These are phyloP conservation scores for Pollachius pollachius DNA, from an alignment of 2,113 vertebrate species.

Conservation along the genomic window DNA sequence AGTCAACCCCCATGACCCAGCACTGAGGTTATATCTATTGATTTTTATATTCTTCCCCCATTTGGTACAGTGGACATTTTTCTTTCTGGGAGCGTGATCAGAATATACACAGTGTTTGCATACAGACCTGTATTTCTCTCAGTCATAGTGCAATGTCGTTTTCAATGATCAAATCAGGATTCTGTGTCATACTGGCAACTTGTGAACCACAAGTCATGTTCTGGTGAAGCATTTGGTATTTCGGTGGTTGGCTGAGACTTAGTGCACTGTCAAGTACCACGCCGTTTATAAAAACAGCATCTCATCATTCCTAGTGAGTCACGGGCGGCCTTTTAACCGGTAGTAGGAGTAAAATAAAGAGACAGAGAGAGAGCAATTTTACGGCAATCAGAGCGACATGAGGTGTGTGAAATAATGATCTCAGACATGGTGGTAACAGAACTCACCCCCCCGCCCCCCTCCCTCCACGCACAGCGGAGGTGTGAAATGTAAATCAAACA, in stretches of 20 bases:
- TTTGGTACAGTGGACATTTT: too few species aligned
- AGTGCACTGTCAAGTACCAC: neutral
- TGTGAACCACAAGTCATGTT: neutral
- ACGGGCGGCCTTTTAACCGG: conserved; percentile 39
- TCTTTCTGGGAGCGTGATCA: neutral
- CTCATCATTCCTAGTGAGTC: conserved; percentile 28
- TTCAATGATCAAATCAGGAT: too few species aligned
- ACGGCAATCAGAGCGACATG: conserved; percentile 15
- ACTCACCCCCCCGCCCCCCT: neutral
- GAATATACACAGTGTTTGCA: too few species aligned
- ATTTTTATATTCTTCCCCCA: neutral
- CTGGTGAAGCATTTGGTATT: neutral
- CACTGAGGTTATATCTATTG: conserved; percentile 51
- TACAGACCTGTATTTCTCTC: too few species aligned
- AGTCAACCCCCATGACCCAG: conserved; percentile 50
- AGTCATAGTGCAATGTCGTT: too few species aligned
- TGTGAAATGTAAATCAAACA: too few species aligned
- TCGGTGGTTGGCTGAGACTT: neutral
- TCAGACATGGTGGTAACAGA: conserved; percentile 5
- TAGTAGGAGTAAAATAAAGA: neutral
- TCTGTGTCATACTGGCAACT: neutral
- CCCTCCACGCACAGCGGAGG: neutral
- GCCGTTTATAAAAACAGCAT: conserved; percentile 11
- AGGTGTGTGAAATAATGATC: conserved; percentile 18
- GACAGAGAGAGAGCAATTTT: neutral